These are phyloP conservation scores for Nycticryphes semicollaris DNA, from an alignment of 2,113 vertebrate genomes.

Conservation along the genomic window DNA sequence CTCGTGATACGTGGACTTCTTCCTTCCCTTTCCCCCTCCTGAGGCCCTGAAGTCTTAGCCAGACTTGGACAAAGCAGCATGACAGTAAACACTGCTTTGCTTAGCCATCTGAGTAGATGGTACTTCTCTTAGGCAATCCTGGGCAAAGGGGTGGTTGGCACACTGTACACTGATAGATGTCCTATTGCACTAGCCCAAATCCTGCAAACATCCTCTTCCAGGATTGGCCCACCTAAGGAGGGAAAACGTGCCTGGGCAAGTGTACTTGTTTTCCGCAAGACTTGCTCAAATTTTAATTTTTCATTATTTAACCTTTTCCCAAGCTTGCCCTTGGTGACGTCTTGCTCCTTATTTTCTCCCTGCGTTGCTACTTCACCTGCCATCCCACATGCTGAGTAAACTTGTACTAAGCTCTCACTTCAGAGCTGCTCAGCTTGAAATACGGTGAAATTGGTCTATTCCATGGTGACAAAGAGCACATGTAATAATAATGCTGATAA, in stretches of 20 bases:
- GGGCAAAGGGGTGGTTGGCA: not conserved
- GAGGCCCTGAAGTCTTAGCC: not conserved
- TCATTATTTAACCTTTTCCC: not conserved
- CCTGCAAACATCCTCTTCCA: not conserved
- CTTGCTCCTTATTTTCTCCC: not conserved
- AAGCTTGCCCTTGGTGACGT: not conserved
- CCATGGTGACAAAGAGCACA: not conserved
- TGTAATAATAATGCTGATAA: not conserved
- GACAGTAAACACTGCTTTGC: not conserved
- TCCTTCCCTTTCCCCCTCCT: not conserved
- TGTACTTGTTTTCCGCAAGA: not conserved
- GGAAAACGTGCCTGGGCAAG: not conserved
- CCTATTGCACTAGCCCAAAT: not conserved
- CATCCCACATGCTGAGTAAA: not conserved
- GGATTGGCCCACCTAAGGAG: not conserved
- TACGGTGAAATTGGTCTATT: not conserved
- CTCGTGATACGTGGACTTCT: not conserved
- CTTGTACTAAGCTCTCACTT: not conserved
- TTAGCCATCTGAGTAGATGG: rapidly evolving
- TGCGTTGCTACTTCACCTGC: not conserved
- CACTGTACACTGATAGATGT: not conserved
- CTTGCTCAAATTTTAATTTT: not conserved
- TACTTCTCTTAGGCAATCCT: rapidly evolving
- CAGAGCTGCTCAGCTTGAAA: not conserved
- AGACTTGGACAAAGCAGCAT: not conserved